These are phyloP conservation scores for Chaetogeoica ovagalla DNA, from an alignment of 2,888 invertebrate species.

Conservation along the genomic window DNA sequence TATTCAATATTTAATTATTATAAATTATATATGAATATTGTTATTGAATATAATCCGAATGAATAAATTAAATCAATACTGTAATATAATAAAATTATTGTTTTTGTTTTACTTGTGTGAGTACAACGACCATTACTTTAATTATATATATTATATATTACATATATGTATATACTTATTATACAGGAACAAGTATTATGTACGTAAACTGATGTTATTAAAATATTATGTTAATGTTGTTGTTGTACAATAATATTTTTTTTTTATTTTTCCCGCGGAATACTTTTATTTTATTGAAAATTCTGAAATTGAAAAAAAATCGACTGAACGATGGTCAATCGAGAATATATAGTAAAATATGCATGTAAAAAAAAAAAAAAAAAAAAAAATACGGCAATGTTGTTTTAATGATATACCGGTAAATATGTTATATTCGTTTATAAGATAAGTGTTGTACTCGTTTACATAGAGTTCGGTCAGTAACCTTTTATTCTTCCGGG, in stretches of 20 bases:
- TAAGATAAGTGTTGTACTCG: neutral
- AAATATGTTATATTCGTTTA: neutral
- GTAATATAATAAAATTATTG: no score
- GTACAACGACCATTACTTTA: neutral
- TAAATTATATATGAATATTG: no score
- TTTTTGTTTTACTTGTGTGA: no score
- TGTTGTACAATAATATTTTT: no score
- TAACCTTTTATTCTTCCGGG: constrained; percentile 34
- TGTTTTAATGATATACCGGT: neutral
- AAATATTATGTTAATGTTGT: neutral
- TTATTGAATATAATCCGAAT: no score
- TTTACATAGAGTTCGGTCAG: constrained; percentile 23
- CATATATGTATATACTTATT: no score
- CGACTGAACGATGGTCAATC: no score
- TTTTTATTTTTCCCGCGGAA: no score
- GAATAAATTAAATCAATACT: no score
- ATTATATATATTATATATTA: neutral
- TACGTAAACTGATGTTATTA: neutral
- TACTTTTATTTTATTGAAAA: no score
- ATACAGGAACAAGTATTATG: neutral
- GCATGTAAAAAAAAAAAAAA: neutral
- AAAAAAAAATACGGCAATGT: neutral
- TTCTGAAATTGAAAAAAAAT: no score
- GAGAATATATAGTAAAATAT: no score
- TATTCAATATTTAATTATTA: neutral